phyloP scores from a whole-genome alignment of 2,113 vertebrate species.

The Chauna torquata region DNA sequence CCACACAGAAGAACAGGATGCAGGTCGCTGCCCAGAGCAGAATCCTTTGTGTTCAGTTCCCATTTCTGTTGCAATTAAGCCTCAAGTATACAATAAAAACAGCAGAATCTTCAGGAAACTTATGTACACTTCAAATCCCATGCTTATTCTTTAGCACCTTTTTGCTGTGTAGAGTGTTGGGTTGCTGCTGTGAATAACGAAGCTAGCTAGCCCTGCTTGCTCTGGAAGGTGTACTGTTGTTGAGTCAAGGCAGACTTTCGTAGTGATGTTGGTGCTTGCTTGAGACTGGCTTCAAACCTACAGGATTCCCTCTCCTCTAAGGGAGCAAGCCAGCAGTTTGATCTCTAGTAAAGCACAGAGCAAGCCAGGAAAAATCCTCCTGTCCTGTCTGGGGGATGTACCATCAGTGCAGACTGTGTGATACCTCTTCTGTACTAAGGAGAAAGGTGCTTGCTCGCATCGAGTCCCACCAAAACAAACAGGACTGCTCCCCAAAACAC shows the following conservation, averaged over 20 bases:
- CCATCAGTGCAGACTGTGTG: background rate
- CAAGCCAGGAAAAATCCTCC: background rate
- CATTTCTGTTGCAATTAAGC: background rate
- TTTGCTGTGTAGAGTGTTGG: background rate
- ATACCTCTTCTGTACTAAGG: background rate
- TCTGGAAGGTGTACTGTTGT: background rate
- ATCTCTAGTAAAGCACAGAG: background rate
- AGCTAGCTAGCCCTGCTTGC: background rate
- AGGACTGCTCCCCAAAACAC: background rate
- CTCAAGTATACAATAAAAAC: background rate
- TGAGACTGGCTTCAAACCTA: background rate
- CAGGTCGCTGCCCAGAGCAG: background rate
- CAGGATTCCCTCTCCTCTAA: background rate
- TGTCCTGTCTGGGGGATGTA: background rate
- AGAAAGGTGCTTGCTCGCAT: background rate
- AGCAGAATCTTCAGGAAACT: background rate
- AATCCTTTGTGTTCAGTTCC: conserved; percentile 51
- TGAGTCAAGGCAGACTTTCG: background rate
- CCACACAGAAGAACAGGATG: conserved; percentile 48
- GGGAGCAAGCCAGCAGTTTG: background rate
- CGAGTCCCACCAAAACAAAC: background rate
- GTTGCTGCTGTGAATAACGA: background rate
- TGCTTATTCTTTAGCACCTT: background rate
- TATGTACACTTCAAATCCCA: background rate
- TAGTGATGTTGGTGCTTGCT: background rate